A percentile compares a stretch with the other conserved stretches of the same genome.
Evolutionary conservation across 1,140 invertebrate genomes (phyloP).

Genomic region (Phymastichus coffea): DNA sequence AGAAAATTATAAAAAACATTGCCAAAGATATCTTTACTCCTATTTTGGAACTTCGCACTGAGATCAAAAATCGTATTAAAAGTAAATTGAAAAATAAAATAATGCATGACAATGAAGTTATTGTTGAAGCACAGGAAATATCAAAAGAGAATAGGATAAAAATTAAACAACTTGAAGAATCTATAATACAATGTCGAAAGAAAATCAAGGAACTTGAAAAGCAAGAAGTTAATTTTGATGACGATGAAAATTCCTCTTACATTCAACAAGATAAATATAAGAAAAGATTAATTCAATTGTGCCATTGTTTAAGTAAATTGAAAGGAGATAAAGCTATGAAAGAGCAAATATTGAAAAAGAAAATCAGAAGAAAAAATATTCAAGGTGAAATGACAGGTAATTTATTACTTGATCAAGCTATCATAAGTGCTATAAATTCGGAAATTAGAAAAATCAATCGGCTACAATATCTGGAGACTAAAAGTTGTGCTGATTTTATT

Average conservation of each 20-base stretch:
- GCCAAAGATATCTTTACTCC: too few species aligned
- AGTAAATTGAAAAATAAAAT: too few species aligned
- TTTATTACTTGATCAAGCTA: slow-evolving; percentile 57
- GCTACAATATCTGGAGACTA: slow-evolving; percentile 2
- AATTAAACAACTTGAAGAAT: slow-evolving; percentile 49
- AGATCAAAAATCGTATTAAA: too few species aligned
- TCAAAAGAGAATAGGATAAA: too few species aligned
- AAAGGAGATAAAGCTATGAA: too few species aligned
- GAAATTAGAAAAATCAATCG: slow-evolving; percentile 17
- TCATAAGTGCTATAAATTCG: slow-evolving; percentile 52
- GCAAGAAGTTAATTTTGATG: slow-evolving; percentile 48
- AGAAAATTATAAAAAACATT: too few species aligned
- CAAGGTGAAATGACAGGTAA: slow-evolving; percentile 40
- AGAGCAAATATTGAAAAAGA: slow-evolving; percentile 18
- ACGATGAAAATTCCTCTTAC: slow-evolving; percentile 55
- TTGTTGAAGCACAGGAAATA: too few species aligned
- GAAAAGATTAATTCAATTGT: slow-evolving; percentile 51
- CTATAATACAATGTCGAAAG: slow-evolving; percentile 50
- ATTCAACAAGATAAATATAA: slow-evolving; percentile 59
- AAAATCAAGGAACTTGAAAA: slow-evolving; percentile 54
- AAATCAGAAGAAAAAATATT: slow-evolving; percentile 21
- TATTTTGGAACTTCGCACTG: too few species aligned
- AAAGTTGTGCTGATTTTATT: slow-evolving; percentile 33
- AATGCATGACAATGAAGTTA: too few species aligned
- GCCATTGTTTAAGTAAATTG: slow-evolving; percentile 44